Evolutionary conservation across 2,797 vertebrate genomes (phyloP).

Genomic region (Xenops minutus): DNA sequence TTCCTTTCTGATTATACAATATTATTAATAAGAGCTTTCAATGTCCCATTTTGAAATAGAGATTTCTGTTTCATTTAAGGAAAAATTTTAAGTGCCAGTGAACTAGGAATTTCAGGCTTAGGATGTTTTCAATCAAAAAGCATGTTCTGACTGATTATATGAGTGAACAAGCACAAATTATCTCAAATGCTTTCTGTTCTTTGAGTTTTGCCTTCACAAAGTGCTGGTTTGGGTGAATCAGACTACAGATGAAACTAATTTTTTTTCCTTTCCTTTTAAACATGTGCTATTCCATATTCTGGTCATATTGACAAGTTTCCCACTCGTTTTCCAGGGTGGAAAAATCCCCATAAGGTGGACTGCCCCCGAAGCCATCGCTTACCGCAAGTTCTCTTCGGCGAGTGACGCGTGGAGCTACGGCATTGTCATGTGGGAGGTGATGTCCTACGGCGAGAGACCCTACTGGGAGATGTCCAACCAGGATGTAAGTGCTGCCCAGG

Average conservation of each 20-base stretch:
- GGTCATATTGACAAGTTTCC: neutral
- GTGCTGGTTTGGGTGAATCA: neutral
- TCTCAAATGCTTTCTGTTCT: conserved; percentile 37
- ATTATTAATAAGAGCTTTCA: neutral
- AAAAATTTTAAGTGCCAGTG: neutral
- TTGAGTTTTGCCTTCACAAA: neutral
- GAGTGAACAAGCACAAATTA: conserved; percentile 57
- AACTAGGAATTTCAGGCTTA: conserved; percentile 4
- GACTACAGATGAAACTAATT: neutral
- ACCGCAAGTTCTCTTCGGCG: conserved; percentile 94
- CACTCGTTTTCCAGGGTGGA: conserved; percentile 82
- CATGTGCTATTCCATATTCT: neutral
- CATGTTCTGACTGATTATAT: conserved; percentile 22
- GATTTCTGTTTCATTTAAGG: conserved; percentile 14
- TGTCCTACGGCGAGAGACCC: conserved; percentile 95
- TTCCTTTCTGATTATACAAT: neutral
- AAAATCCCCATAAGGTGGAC: conserved; percentile 98
- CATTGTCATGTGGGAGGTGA: conserved; percentile 98
- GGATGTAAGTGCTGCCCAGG: conserved; percentile 83
- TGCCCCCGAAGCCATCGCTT: conserved; percentile 93
- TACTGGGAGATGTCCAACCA: conserved; percentile 99
- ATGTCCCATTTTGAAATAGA: neutral
- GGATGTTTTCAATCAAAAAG: conserved; percentile 37
- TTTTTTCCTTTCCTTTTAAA: neutral
- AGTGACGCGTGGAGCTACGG: conserved; percentile 95